Evolutionary conservation across 23 tunicate species (phyloP).

Genomic region (Halocynthia aurantium): DNA sequence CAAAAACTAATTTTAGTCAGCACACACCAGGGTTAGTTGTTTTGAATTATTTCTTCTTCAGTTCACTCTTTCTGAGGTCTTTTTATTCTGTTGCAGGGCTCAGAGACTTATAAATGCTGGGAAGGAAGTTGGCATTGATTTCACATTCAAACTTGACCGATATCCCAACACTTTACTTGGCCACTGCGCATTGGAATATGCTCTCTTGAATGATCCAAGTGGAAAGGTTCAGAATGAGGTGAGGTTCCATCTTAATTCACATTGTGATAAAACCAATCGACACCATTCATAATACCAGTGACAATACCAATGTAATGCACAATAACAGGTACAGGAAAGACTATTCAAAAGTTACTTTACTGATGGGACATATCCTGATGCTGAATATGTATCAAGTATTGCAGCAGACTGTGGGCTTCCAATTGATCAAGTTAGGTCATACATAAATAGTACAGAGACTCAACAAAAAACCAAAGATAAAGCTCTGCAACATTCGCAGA

Average conservation of each 20-base stretch:
- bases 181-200: constrained; percentile 83
- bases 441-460: constrained; percentile 20
- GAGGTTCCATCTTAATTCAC: background rate
- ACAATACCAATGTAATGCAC: too few species aligned
- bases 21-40: background rate
- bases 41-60: background rate
- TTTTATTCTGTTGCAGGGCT: constrained; percentile 27
- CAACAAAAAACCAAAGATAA: constrained; percentile 22
- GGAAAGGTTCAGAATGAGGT: constrained; percentile 60
- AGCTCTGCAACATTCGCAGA: constrained; percentile 29
- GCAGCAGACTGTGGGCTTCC: constrained; percentile 49
- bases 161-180: constrained; percentile 72
- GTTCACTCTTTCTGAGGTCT: background rate
- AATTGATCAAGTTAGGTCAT: constrained; percentile 33
- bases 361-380: constrained; percentile 69
- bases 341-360: constrained; percentile 80
- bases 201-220: constrained; percentile 52
- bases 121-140: constrained; percentile 74
- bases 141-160: constrained; percentile 45
- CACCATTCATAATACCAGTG: too few species aligned
- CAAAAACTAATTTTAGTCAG: background rate
- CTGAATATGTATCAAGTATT: constrained; percentile 26
- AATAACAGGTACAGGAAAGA: constrained; percentile 56
- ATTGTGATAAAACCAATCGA: too few species aligned
- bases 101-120: constrained; percentile 47